Conservation (phyloP, 1,140 invertebrate species). For the Caenorhabditis briggsae region DNA sequence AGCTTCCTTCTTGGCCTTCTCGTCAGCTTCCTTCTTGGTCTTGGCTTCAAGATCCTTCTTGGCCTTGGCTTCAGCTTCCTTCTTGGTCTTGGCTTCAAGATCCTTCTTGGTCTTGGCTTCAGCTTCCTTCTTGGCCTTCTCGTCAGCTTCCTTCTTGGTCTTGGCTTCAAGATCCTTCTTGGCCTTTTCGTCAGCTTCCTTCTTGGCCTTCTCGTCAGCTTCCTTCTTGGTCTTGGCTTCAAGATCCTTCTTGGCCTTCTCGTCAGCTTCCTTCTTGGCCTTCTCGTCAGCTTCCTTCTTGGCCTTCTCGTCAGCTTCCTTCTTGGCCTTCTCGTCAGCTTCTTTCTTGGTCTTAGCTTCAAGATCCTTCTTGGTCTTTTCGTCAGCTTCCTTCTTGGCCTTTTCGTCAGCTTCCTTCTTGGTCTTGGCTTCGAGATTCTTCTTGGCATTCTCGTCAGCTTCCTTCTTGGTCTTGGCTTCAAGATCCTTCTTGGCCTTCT, state of each 20-base stretch:
- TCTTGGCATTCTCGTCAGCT: slow-evolving; percentile 26
- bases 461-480: slow-evolving; percentile 55
- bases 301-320: slow-evolving; percentile 7
- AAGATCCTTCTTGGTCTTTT: slow-evolving; percentile 20
- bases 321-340: not conserved
- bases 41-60: slow-evolving; percentile 28
- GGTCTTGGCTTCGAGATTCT: slow-evolving; percentile 15
- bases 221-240: slow-evolving; percentile 33
- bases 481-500: slow-evolving; percentile 12
- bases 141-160: slow-evolving; percentile 22
- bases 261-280: slow-evolving; percentile 41
- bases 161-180: slow-evolving; percentile 21
- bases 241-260: slow-evolving; percentile 33
- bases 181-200: slow-evolving; percentile 24
- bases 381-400: slow-evolving; percentile 17
- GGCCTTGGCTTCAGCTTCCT: slow-evolving; percentile 11
- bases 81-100: slow-evolving; percentile 27
- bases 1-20: slow-evolving; percentile 45
- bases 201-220: slow-evolving; percentile 15
- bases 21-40: slow-evolving; percentile 21
- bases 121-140: slow-evolving; percentile 44
- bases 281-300: slow-evolving; percentile 40
- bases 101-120: slow-evolving; percentile 35
- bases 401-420: slow-evolving; percentile 36
- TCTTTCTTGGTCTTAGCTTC: slow-evolving; percentile 24